These are phyloP conservation scores for Gyrodactylus bullatarudis DNA, from an alignment of 1,140 invertebrate genomes.

Conservation along the genomic window DNA sequence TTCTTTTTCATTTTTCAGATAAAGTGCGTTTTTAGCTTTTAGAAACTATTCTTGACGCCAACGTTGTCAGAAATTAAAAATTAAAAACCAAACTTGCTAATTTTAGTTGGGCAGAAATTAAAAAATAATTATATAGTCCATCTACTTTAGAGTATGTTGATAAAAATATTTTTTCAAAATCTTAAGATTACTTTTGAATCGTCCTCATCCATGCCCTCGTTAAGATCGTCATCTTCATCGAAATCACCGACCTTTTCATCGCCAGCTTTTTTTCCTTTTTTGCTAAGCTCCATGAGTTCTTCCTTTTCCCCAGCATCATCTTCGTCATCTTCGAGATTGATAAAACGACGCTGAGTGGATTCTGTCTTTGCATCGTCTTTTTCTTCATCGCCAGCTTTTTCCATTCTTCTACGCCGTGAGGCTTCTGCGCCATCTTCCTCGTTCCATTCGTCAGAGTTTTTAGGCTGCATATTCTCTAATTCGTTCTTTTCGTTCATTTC, in stretches of 20 bases:
- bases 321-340: background rate
- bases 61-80: too few species aligned
- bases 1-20: too few species aligned
- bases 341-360: background rate
- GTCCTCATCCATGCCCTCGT: conserved; percentile 17
- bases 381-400: background rate
- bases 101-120: too few species aligned
- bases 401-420: background rate
- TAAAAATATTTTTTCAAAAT: too few species aligned
- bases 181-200: too few species aligned
- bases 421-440: background rate
- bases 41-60: too few species aligned
- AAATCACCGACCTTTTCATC: background rate
- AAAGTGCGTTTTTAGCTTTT: too few species aligned
- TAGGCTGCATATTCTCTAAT: background rate
- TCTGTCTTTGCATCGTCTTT: background rate
- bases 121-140: too few species aligned
- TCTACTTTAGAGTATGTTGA: too few species aligned
- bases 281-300: conserved; percentile 1
- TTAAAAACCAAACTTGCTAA: too few species aligned
- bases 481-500: background rate
- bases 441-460: background rate
- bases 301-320: conserved; percentile 2
- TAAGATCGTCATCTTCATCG: conserved; percentile 12
- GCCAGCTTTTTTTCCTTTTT: too few species aligned